phyloP scores from a whole-genome alignment of 2,113 vertebrate species.

The Bujurquina vittata region DNA sequence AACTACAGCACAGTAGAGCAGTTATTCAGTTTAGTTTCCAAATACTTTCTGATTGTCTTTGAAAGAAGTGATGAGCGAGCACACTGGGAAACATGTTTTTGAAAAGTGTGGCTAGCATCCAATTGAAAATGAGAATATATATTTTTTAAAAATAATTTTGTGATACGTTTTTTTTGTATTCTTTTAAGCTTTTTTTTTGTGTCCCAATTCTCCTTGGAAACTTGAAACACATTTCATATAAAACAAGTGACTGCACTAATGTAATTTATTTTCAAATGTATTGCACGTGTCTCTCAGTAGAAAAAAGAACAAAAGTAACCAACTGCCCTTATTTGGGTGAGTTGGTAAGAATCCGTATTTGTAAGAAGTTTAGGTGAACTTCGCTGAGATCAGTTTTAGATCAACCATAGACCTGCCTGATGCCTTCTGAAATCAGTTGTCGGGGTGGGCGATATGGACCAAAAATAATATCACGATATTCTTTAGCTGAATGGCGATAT shows the following conservation, averaged over 20 bases:
- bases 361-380: background rate
- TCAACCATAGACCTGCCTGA: slow-evolving; percentile 26
- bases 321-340: background rate
- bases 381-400: slow-evolving; percentile 11
- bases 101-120: no score
- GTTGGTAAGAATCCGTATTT: slow-evolving; percentile 14
- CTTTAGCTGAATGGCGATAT: no score
- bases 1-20: no score
- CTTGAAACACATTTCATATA: background rate
- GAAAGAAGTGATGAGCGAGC: background rate
- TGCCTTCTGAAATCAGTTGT: background rate
- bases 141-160: background rate
- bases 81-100: background rate
- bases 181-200: no score
- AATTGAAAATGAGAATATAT: background rate
- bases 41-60: background rate
- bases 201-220: no score
- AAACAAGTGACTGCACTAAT: background rate
- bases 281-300: background rate
- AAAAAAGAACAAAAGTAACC: background rate
- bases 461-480: no score
- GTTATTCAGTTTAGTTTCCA: background rate
- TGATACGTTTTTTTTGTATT: background rate
- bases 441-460: no score
- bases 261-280: background rate